Evolutionary conservation across 2,888 invertebrate genomes (phyloP), one percentile per base, ranked within the genome.

Genomic region (Apotomis turbidana): DNA sequence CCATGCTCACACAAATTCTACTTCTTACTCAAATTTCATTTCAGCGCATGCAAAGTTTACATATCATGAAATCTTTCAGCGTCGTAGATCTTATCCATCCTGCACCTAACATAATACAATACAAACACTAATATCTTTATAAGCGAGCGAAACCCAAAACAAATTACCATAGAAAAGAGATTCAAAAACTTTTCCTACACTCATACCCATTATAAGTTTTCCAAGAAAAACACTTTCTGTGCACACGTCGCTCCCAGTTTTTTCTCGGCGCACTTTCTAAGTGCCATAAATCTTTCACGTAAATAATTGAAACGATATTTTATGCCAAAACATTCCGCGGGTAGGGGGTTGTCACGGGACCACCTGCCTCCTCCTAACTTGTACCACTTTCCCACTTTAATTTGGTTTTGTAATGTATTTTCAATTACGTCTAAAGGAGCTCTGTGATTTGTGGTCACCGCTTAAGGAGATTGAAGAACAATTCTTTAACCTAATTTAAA

Each of bases 251-350:
- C 91, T 88, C 85, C 85, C 87, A 86, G 87, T 91, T 93, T 93
- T 93, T 93, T 91, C 92, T 88, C 88, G 84, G 93, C 93, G 91
- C 93, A 92, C 91, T 93, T 93, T 92, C 92, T 91, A 93, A 93
- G 93, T 91, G 87, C 91, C 71, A 93, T 93, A 93, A 93, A 93
- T 93, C 93, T 93, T 85, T 88, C 91, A 90, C 91, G 93, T 93
- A 94, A 94, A 94, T 94, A 94, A 94, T 94, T 94, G 94, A 94
- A 94, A 93, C 94, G 91, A 94, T 94, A 94, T 94, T 94, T 94
- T 94, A 94, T 93, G 93, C 93, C 93, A 91, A 93, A 93, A 92
- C 93, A 93, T 93, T 92, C 91, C 90, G 89, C 87, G 84, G 90
- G 88, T 85, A 84, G 89, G 89, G 90, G 85, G 88, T 85, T 88